Conservation (phyloP, 2,888 invertebrate species). For the Polydrusus pterygomalis region DNA sequence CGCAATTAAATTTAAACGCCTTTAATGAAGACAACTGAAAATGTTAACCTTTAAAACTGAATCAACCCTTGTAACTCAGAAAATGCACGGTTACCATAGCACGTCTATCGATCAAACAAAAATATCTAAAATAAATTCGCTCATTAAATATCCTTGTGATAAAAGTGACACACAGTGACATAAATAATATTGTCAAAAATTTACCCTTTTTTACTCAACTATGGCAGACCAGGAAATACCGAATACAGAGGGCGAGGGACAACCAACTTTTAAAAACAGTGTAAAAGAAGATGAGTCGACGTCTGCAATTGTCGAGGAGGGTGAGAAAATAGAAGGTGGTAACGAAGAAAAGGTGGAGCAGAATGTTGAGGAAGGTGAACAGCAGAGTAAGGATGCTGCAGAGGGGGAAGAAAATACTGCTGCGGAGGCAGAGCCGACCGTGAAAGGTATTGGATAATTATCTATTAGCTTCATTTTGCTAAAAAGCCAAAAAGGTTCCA, state of each 20-base stretch:
- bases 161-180: too few relatives aligned
- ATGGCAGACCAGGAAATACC: not conserved
- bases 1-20: too few relatives aligned
- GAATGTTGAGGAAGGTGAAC: not conserved
- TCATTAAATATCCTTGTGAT: too few relatives aligned
- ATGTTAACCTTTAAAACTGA: not conserved
- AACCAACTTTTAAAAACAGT: not conserved
- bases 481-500: too few relatives aligned
- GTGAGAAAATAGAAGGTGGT: not conserved
- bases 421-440: not conserved
- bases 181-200: too few relatives aligned
- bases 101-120: too few relatives aligned
- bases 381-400: not conserved
- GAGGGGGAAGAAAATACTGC: not conserved
- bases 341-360: not conserved
- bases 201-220: too few relatives aligned
- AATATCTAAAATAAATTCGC: too few relatives aligned
- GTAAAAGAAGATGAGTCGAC: not conserved
- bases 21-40: too few relatives aligned
- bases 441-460: not conserved
- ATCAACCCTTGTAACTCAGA: not conserved
- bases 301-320: not conserved
- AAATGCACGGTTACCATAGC: too few relatives aligned
- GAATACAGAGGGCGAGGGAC: not conserved
- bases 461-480: too few relatives aligned